A percentile compares a stretch with the other conserved stretches of the same genome.
phyloP scores from a whole-genome alignment of 2,113 vertebrate genomes.

The Climacteris rufus region DNA sequence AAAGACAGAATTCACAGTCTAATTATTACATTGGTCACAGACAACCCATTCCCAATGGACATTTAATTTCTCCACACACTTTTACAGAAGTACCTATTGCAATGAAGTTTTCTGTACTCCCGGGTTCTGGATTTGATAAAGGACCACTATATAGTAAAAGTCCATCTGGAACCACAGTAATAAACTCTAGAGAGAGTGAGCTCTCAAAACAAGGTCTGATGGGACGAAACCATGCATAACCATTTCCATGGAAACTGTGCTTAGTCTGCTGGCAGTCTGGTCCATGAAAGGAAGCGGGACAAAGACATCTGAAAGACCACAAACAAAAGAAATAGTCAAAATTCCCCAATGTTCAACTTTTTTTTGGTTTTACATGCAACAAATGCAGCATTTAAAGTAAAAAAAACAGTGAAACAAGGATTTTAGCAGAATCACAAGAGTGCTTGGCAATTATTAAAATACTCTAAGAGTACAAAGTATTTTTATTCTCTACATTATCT shows the following conservation, averaged over 20 bases:
- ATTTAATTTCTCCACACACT: neutral
- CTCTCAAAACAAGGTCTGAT: conserved; percentile 85
- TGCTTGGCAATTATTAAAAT: neutral
- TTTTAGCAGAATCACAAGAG: neutral
- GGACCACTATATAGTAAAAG: conserved; percentile 86
- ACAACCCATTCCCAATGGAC: neutral
- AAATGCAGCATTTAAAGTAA: neutral
- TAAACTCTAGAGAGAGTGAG: conserved; percentile 86
- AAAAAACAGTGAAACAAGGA: neutral
- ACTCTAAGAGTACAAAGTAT: neutral
- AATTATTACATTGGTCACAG: neutral
- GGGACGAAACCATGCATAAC: conserved; percentile 89
- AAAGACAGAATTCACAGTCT: neutral
- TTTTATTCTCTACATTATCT: neutral
- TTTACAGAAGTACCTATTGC: conserved; percentile 79
- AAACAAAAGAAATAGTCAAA: neutral
- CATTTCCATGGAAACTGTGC: conserved; percentile 87
- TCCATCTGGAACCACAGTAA: conserved; percentile 83
- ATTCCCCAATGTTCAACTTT: neutral
- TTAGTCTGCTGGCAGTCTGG: conserved; percentile 90
- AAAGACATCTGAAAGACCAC: conserved; percentile 79
- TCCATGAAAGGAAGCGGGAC: conserved; percentile 82
- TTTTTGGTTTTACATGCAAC: neutral
- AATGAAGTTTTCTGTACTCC: conserved; percentile 83
- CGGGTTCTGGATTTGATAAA: conserved; percentile 77